Percentiles rank a stretch among this genome's conserved stretches.
phyloP scores from a whole-genome alignment of 2,797 vertebrate genomes.

The Ispidina lecontei region DNA sequence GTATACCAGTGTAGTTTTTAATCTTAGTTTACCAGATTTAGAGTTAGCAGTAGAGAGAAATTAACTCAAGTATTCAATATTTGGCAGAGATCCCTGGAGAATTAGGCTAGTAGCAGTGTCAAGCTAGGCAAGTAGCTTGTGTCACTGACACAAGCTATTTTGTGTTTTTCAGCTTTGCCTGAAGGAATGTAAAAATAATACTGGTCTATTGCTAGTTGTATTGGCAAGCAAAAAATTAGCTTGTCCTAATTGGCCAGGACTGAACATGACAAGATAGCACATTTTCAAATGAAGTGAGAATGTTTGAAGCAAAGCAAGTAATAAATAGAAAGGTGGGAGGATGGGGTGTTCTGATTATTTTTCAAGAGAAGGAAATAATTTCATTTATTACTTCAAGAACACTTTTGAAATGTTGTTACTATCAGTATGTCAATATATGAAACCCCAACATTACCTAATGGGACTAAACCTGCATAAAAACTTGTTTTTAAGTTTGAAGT shows the following conservation, averaged over 20 bases:
- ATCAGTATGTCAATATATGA: background rate
- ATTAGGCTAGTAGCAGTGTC: conserved; percentile 10
- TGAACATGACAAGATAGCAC: conserved; percentile 27
- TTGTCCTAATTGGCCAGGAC: conserved; percentile 51
- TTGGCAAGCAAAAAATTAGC: conserved; percentile 22
- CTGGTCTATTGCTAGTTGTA: background rate
- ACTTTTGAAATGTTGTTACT: background rate
- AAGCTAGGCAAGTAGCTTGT: background rate
- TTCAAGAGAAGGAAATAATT: background rate
- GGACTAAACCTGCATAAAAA: background rate
- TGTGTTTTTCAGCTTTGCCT: conserved; percentile 38
- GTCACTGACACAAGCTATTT: conserved; percentile 5
- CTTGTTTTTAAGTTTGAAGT: background rate
- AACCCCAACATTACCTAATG: background rate
- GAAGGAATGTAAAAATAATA: conserved; percentile 32
- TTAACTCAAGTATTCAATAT: conserved; percentile 1
- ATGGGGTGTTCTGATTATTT: background rate
- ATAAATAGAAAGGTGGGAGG: background rate
- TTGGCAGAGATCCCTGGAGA: conserved; percentile 17
- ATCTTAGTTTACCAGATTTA: background rate
- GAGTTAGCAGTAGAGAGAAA: conserved; percentile 4
- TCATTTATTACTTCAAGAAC: background rate
- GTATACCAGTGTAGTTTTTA: background rate
- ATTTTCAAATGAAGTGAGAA: conserved; percentile 43
- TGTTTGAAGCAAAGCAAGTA: conserved; percentile 32